Evolutionary conservation across 23 tunicate genomes (phyloP), one percentile per base, ranked within the genome.

Genomic region (Corella eumyota): DNA sequence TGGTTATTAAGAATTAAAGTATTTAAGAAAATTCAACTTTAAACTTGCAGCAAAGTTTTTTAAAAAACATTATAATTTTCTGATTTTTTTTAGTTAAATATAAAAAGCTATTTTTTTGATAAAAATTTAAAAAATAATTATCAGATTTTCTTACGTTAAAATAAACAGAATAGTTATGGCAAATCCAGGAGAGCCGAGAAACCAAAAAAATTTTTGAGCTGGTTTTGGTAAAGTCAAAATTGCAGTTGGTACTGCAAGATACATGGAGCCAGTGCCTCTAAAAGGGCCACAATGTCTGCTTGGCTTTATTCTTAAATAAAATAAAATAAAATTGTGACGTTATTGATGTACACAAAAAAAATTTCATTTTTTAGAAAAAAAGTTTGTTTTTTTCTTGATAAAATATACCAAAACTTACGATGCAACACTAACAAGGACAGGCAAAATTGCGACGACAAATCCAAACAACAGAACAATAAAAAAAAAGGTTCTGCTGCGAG

Each of bases 261-360:
- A 88, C 96, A 88, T 79, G 26, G 74, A 57, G 27, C 58, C 23
- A 71, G 61, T 64, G 17, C 81, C 78, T 3, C 96, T 76, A 63
- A 88, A 88, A 7, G 96, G 96, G 19, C 96, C 88, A 32, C 96
- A 88, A 53, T 73, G 71, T 3, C 31, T 32, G 60, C 96, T 88
- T 36, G 96, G 96, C 22, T 44, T 50, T 3, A 78, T 34, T 32
- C 96, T 88, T 36, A 28, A 60, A n/a, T n/a, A n/a, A n/a, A n/a
- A n/a, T n/a, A n/a, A n/a, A n/a, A n/a, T n/a, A n/a, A n/a, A n/a
- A n/a, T n/a, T n/a, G n/a, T n/a, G n/a, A n/a, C n/a, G n/a, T n/a
- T n/a, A n/a, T n/a, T n/a, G n/a, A n/a, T n/a, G n/a, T n/a, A n/a
- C n/a, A n/a, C n/a, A n/a, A n/a, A n/a, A n/a, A n/a, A n/a, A n/a